Evolutionary conservation across 2,888 invertebrate species (phyloP), one percentile per base, ranked within the genome.

Genomic region (Globia sparganii): DNA sequence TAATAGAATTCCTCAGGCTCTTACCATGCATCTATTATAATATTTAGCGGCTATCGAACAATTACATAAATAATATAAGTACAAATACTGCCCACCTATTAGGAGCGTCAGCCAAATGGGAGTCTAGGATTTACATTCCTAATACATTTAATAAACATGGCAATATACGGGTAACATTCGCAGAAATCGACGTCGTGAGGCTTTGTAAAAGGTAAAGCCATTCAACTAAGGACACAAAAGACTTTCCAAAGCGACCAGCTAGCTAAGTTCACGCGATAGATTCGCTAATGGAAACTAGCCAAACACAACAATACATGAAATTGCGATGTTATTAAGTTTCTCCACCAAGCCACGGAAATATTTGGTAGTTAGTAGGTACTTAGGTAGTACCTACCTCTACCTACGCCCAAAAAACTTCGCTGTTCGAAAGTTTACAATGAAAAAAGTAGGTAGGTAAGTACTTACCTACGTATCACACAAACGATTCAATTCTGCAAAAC

Each of bases 141-240:
- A 68, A 67, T 84, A 86, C 77, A 76, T 77, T 37, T n/a, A n/a
- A 6, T 37, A 80, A 84, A 86, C 75, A 72, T 68, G 61, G 46
- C 75, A 81, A 61, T 82, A 75, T 72, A 84, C 74, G 81, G 75
- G 59, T 70, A 84, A 77, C 75, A 86, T 84, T 84, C 84, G 73
- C 59, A 76, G 86, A 88, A 87, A 68, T 61, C 11, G 31, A 77
- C 72, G 67, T 82, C 82, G 83, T 82, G 76, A 80, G 72, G 40
- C 69, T 80, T 71, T 80, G 77, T 73, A 84, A 72, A 87, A 78
- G 87, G 82, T 66, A 76, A 81, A 84, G 69, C 83, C 71, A 87
- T 86, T 75, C 67, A 80, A 78, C 71, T 72, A 77, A 78, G 72
- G 67, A 77, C 49, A 86, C 66, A 76, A 82, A 85, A 83, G 69